Base-by-base conservation (phyloP, 1,140 invertebrate genomes). In the Lucilia sericata region DNA sequence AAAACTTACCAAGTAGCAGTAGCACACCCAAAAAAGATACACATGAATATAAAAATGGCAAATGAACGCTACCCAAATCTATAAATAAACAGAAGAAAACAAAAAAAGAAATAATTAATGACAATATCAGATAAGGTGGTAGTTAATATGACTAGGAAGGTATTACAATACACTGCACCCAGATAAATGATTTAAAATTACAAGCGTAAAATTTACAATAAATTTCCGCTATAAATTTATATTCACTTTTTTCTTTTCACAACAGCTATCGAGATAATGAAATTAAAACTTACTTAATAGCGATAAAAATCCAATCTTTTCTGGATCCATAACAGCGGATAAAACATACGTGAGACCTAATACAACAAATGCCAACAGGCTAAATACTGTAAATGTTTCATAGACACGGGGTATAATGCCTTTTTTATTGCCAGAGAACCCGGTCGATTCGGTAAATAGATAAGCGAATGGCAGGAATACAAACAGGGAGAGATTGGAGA, bases 401-500 rank as follows among this genome's bases (percentile, higher is more conserved):
- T 98, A 97, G 21, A 98, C 95, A 86, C 98, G 94, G 0, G 97
- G 95, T 92, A 95, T 94, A 36, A 99, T 92, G 74, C 98, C 96
- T 91, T 96, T 95, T 91, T 94, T 95, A 87, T 94, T 95, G 86
- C 94, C 97, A 90, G 95, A 94, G 88, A 99, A 98, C 47, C 99
- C 99, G 91, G 99, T 98, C 9, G 98, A 99, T 92, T 99, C 99
- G 19, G 97, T 98, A 91, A 99, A 99, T 74, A 99, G 94, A 91
- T 99, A 99, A 4, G 98, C 97, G 92, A 99, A 99, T 49, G 98
- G 99, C 86, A 99, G 93, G 85, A 99, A 94, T 76, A 99, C 94
- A 91, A 99, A 99, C 30, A 99, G 93, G 9, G 98, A 97, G 34
- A 99, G 88, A 91, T 99, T 99, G 84, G 98, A 99, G 90, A 99